Evolutionary conservation across 2,888 invertebrate species (phyloP).

Genomic region (Xylota sylvarum): DNA sequence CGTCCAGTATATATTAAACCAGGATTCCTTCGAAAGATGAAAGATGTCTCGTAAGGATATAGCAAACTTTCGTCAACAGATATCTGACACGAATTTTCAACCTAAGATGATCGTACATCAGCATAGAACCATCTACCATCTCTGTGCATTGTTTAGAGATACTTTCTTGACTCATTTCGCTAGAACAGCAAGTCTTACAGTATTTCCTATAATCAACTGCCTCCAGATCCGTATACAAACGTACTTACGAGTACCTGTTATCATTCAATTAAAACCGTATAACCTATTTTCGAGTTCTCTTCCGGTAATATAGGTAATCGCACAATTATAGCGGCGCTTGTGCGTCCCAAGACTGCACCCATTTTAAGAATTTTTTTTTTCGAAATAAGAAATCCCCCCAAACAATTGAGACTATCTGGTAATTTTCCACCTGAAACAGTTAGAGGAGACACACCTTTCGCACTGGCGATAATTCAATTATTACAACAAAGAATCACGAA

Average conservation of each 20-base stretch:
- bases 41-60: too few relatives aligned
- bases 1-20: too few relatives aligned
- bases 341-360: slow-evolving; percentile 21
- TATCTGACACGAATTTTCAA: too few relatives aligned
- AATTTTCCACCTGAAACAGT: slow-evolving; percentile 21
- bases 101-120: too few relatives aligned
- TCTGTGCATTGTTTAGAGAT: too few relatives aligned
- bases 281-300: not conserved
- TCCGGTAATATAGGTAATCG: slow-evolving; percentile 12
- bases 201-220: too few relatives aligned
- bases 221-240: not conserved
- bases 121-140: too few relatives aligned
- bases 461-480: slow-evolving; percentile 25
- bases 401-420: not conserved
- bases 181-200: too few relatives aligned
- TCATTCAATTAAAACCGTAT: not conserved
- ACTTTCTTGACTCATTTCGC: too few relatives aligned
- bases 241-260: not conserved
- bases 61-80: too few relatives aligned
- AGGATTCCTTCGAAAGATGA: too few relatives aligned
- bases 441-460: slow-evolving; percentile 24
- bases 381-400: not conserved
- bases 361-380: not conserved
- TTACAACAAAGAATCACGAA: slow-evolving; percentile 17
- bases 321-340: slow-evolving; percentile 35